Base-by-base conservation (phyloP, 2,113 vertebrate species). In the Colossoma macropomum region DNA sequence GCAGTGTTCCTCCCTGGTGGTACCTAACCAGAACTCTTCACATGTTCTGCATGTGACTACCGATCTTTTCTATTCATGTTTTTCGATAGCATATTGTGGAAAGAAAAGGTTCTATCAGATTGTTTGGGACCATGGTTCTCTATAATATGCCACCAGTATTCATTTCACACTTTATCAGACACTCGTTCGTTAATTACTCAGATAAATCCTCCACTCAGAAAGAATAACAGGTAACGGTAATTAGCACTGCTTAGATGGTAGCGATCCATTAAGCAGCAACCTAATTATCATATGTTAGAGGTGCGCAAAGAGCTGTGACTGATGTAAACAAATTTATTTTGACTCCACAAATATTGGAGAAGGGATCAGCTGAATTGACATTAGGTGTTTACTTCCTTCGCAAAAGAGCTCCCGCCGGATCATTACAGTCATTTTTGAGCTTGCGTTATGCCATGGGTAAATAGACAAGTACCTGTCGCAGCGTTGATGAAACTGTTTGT, bases 211-310 rank as follows among this genome's bases (percentile, higher is more conserved):
- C 30, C 34, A 30, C 70, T 86, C 77, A 77, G 59, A 77, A 77
- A 86, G 76, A 80, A 84, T 79, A 82, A 76, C 83, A 85, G 86
- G 83, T 82, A 86, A 76, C 56, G 75, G 65, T 85, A 85, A 83
- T 83, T 85, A 85, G 80, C 48, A 50, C 75, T 60, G 86, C 79
- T 83, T 72, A 66, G 76, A 82, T 77, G 68, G 66, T 81, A 81
- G 62, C 34, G 79, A 87, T 77, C 79, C 72, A 85, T 85, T 85
- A 82, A 76, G 50, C 83, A 75, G 79, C 32, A 74, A 81, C 62
- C 83, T 72, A 78, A 82, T 87, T 82, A 87, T 82, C 72, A 82
- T 85, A 85, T n/a, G 68, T 82, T 82, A 82, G 83, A 84, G 72
- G 45, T 75, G 59, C 16, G 73, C 81, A 73, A 73, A 77, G 74